A percentile compares a stretch with the other conserved stretches of the same genome.
Conservation (phyloP, 2,113 vertebrate genomes). For the Smithornis capensis region DNA sequence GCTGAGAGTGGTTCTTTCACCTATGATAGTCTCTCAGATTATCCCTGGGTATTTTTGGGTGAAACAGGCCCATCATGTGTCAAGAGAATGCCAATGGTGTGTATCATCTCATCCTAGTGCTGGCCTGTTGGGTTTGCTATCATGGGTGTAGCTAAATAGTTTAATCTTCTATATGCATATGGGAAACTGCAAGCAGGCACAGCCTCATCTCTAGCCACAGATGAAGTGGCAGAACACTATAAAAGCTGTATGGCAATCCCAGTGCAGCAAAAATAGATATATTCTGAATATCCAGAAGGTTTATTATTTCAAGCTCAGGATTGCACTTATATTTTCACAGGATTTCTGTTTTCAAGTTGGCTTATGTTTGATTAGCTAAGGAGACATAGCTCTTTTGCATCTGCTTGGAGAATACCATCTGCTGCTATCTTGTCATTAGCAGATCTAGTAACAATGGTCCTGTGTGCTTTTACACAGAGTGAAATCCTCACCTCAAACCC, state of each 20-base stretch:
- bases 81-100: neutral
- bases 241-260: neutral
- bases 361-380: conserved; percentile 12
- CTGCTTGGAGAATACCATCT: conserved; percentile 46
- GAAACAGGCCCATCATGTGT: neutral
- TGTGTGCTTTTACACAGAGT: neutral
- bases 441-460: neutral
- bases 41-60: neutral
- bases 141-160: neutral
- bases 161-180: neutral
- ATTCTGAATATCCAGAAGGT: conserved; percentile 3
- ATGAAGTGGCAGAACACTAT: neutral
- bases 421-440: conserved; percentile 28
- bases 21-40: neutral
- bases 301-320: conserved; percentile 20
- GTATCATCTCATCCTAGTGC: neutral
- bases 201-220: neutral
- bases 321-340: neutral
- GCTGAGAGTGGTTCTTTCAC: neutral
- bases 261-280: neutral
- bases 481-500: neutral
- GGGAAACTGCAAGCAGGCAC: neutral
- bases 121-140: neutral
- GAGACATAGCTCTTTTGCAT: neutral
- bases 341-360: conserved; percentile 23